Base-by-base conservation (phyloP, 2,888 invertebrate species). In the Volucella bombylans region DNA sequence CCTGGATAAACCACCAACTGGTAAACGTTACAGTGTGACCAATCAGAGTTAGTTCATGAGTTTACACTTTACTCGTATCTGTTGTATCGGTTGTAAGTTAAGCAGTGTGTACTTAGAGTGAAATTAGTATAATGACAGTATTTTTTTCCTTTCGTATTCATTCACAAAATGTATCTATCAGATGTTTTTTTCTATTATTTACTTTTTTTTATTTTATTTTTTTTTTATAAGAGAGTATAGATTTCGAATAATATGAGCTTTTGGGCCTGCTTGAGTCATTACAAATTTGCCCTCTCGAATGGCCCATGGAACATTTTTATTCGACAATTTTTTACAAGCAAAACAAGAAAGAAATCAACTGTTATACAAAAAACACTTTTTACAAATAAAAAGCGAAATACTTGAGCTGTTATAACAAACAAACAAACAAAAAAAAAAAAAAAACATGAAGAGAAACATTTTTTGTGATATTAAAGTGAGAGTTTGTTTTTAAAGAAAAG, bases 141-240 rank as follows among this genome's bases (percentile, higher is more conserved):
- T 79, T 79, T 72, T 61, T 52, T 68, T 4, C 23, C 23, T 23
- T 23, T 23, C 23, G 23, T 23, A 23, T 23, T 3, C 23, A 23
- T 23, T 23, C 23, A 23, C 23, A 23, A 23, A 23, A 4, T 23
- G 23, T 4, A 23, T 23, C 23, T 4, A 23, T 23, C 23, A 23
- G 23, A 23, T 23, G 23, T 3, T 64, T 49, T 18, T 50, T 57
- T 64, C 41, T 67, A 12, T 55, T 55, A 55, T 50, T 64, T 45
- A 8, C 11, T 31, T 43, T 39, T 11, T 31, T 61, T 57, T 31
- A 64, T 8, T 64, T 39, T 15, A 31, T 47, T 12, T 55, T 62
- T 0, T 23, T 23, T 78, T 82, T 72, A 49, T 81, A 71, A 81
- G 85, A 85, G 85, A 85, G 85, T 81, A 85, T 85, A 81, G 85